phyloP scores from a whole-genome alignment of 2,797 vertebrate genomes.

The Lindbergichthys nudifrons region DNA sequence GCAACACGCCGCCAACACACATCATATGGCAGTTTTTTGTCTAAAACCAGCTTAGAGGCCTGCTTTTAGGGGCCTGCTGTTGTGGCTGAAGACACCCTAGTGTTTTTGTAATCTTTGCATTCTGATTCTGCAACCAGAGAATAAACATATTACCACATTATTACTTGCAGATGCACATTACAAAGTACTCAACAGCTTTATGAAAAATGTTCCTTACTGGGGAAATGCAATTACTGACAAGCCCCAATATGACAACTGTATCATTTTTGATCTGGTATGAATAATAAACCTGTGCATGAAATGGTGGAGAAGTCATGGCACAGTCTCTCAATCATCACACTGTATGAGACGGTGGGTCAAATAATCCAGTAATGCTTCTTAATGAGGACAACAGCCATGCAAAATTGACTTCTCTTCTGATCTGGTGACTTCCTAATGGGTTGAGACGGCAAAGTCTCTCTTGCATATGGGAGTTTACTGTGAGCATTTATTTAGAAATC shows the following conservation, averaged over 20 bases:
- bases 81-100: neutral
- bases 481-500: constrained; percentile 63
- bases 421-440: constrained; percentile 56
- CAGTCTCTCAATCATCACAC: constrained; percentile 44
- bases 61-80: neutral
- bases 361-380: constrained; percentile 51
- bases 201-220: constrained; percentile 43
- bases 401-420: constrained; percentile 57
- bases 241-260: constrained; percentile 39
- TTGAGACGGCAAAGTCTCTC: constrained; percentile 45
- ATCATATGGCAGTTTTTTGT: neutral
- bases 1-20: neutral
- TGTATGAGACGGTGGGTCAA: constrained; percentile 48
- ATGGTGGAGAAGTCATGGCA: constrained; percentile 22
- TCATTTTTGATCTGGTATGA: constrained; percentile 41
- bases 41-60: neutral
- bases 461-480: constrained; percentile 61
- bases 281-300: constrained; percentile 47
- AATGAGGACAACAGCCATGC: constrained; percentile 61
- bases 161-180: constrained; percentile 44
- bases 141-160: constrained; percentile 10
- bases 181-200: constrained; percentile 24
- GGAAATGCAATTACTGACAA: constrained; percentile 54
- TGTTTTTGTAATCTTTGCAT: constrained; percentile 1
- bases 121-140: constrained; percentile 14